These are phyloP conservation scores for Ophion slaviceki DNA, from an alignment of 2,888 invertebrate genomes.

Conservation along the genomic window DNA sequence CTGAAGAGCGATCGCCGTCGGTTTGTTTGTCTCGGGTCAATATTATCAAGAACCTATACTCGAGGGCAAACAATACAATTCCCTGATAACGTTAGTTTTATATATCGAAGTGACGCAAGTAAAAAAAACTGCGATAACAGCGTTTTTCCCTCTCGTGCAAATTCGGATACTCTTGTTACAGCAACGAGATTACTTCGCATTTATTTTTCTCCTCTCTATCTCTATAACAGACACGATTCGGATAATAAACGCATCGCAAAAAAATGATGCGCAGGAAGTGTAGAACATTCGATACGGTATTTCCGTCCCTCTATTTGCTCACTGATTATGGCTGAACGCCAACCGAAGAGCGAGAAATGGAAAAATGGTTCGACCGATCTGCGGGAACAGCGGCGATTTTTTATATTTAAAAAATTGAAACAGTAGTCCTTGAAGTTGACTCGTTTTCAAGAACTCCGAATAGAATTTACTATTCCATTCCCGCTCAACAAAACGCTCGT, in stretches of 20 bases:
- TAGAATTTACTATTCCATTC: too few relatives aligned
- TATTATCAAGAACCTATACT: slow-evolving; percentile 22
- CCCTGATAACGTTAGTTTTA: not conserved
- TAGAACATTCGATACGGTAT: too few relatives aligned
- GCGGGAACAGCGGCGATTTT: too few relatives aligned
- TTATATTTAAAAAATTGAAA: too few relatives aligned
- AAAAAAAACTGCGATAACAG: not conserved
- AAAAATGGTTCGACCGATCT: too few relatives aligned
- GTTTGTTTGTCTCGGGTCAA: slow-evolving; percentile 12
- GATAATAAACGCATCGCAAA: not conserved
- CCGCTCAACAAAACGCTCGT: too few relatives aligned
- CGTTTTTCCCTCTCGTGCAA: not conserved
- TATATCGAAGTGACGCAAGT: not conserved
- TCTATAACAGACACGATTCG: not conserved
- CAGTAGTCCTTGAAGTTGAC: too few relatives aligned
- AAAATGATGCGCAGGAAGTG: not conserved
- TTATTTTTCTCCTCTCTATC: not conserved
- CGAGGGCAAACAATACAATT: slow-evolving; percentile 1
- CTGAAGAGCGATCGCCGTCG: not conserved
- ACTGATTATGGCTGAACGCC: too few relatives aligned
- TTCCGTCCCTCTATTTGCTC: too few relatives aligned
- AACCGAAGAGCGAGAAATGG: too few relatives aligned
- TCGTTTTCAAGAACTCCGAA: too few relatives aligned
- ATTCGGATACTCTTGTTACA: too few relatives aligned
- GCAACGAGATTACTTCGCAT: not conserved